Percentiles rank a stretch among this genome's conserved stretches.
These are phyloP conservation scores for Sapayoa aenigma DNA, from an alignment of 2,113 vertebrate genomes.

Conservation along the genomic window DNA sequence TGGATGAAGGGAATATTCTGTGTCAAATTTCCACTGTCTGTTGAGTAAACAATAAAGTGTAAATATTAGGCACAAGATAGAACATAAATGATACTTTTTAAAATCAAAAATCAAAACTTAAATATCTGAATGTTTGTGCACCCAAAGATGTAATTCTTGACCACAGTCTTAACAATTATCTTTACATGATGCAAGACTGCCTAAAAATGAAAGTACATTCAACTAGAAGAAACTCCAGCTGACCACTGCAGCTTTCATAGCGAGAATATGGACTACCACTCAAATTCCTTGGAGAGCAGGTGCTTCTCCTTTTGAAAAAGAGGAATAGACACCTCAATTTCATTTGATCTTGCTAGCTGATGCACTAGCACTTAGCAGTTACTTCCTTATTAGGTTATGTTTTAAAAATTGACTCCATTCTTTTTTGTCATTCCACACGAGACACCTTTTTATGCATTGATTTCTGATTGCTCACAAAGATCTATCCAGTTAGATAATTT, in stretches of 20 bases:
- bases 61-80: background rate
- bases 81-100: background rate
- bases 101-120: background rate
- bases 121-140: background rate
- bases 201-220: background rate
- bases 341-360: background rate
- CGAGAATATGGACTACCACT: background rate
- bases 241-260: background rate
- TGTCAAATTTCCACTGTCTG: background rate
- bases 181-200: background rate
- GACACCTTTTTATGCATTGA: background rate
- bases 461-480: background rate
- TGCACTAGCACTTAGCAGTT: background rate
- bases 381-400: background rate
- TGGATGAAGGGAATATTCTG: background rate
- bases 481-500: slow-evolving; percentile 26
- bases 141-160: background rate
- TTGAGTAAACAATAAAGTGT: background rate
- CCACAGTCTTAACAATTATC: background rate
- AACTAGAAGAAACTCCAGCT: background rate
- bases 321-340: background rate
- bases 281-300: background rate
- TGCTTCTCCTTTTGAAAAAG: background rate
- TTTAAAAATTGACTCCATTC: background rate
- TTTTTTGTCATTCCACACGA: background rate